A percentile compares a stretch with the other conserved stretches of the same genome.
These are phyloP conservation scores for Mohoua ochrocephala DNA, from an alignment of 2,113 vertebrate species.

Conservation along the genomic window DNA sequence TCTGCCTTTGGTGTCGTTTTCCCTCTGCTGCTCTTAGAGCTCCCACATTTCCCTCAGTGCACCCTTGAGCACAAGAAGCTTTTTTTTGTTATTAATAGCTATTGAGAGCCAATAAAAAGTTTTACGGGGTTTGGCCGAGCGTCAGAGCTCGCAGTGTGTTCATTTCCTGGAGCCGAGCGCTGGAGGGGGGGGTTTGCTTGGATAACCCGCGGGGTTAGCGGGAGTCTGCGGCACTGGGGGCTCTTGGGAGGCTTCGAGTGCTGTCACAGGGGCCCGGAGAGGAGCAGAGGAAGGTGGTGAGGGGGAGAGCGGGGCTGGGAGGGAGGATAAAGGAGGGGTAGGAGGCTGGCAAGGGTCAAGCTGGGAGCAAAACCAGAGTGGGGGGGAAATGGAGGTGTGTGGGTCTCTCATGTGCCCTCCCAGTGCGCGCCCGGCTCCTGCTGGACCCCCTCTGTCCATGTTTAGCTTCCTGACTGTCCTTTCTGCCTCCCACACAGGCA, in stretches of 20 bases:
- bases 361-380: not conserved
- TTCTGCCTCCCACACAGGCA: rapidly evolving
- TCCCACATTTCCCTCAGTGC: not conserved
- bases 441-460: rapidly evolving
- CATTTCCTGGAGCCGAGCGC: not conserved
- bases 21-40: not conserved
- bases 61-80: not conserved
- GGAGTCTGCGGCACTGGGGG: rapidly evolving
- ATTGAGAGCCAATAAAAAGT: conserved; percentile 13
- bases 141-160: not conserved
- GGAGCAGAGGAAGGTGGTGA: not conserved
- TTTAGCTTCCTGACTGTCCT: not conserved
- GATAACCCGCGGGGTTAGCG: not conserved
- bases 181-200: not conserved
- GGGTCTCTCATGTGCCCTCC: not conserved
- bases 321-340: not conserved
- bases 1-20: not conserved
- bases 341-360: not conserved
- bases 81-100: not conserved
- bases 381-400: too few species aligned
- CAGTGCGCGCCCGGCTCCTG: rapidly evolving
- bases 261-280: not conserved
- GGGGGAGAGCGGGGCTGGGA: not conserved
- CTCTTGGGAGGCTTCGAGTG: not conserved
- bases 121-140: not conserved